These are phyloP conservation scores for Labeo calbasu DNA, from an alignment of 2,797 vertebrate species.

Conservation along the genomic window DNA sequence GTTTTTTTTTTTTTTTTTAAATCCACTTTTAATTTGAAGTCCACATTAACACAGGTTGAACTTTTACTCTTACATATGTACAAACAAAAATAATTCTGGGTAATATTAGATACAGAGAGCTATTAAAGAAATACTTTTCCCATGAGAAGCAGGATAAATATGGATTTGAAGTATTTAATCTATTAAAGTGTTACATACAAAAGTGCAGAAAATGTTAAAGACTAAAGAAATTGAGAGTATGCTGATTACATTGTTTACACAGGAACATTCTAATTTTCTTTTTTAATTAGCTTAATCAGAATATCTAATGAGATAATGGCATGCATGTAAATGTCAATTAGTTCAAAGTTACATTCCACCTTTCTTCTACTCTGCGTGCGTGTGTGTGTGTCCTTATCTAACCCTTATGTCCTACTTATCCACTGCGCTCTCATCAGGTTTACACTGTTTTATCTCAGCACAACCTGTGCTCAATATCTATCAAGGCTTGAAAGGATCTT, in stretches of 20 bases:
- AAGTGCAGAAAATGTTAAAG: not conserved
- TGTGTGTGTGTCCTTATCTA: slow-evolving; percentile 30
- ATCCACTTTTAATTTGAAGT: not conserved
- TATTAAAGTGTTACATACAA: not conserved
- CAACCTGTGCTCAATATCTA: slow-evolving; percentile 30
- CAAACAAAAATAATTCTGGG: not conserved
- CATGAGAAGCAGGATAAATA: not conserved
- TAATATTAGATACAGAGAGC: not conserved
- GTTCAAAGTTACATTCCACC: not conserved
- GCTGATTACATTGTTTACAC: not conserved
- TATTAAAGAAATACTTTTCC: not conserved
- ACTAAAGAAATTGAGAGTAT: not conserved
- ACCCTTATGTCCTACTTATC: slow-evolving; percentile 34
- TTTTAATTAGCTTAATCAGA: not conserved
- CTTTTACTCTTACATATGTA: not conserved
- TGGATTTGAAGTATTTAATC: not conserved
- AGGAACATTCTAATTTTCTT: not conserved
- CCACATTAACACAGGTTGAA: not conserved
- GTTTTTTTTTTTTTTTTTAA: too few relatives aligned
- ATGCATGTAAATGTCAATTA: not conserved
- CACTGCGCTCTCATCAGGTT: slow-evolving; percentile 17
- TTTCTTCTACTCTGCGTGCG: not conserved
- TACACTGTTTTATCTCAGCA: slow-evolving; percentile 38
- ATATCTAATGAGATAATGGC: not conserved
- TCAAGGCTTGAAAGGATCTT: slow-evolving; percentile 17